Evolutionary conservation across 1,140 invertebrate genomes (phyloP), one percentile per base, ranked within the genome.

Genomic region (Triops longicaudatus): DNA sequence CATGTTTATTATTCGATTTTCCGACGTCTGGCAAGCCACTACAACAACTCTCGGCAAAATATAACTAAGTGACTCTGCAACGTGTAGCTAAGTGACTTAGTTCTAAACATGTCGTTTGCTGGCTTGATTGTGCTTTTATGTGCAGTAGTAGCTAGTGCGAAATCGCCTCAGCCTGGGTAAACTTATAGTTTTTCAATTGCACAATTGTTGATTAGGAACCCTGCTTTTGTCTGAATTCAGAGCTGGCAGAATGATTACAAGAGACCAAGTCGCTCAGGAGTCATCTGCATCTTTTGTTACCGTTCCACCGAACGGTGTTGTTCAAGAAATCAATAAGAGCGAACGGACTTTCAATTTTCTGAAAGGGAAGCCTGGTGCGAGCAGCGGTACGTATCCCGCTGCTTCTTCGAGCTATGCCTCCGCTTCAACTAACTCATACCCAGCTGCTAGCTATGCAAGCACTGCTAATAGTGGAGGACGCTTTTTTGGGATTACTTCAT

Each of bases 291-390:
- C 50, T 17, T 63, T n/a, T 9, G 50, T 63, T 22, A 14, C 50
- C 17, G 17, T 63, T 63, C 50, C 50, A 63, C 50, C n/a, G 50
- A 63, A 63, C 22, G 50, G 17, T 63, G 50, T 14, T 3, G 22
- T 22, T 17, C 50, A 63, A 22, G 50, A 63, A 22, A 17, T n/a
- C 50, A 22, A 9, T 22, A 63, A 63, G 22, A 63, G 50, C 22
- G 50, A 63, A 63, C 50, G 50, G 14, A 63, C 50, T 63, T 63
- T 63, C 50, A 63, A 63, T 63, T 22, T 63, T 22, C 50, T 63
- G 50, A 63, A 63, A 22, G 50, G 50, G 5, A 63, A 22, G 1
- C 22, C 50, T 6, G 22, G 50, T 63, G 22, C 50, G 5, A 63
- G 50, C n/a, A 22, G 50, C 50, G 22, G 50, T 63, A 63, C 50